These are phyloP conservation scores for Synanceia verrucosa DNA, from an alignment of 2,797 vertebrate species.

Conservation along the genomic window DNA sequence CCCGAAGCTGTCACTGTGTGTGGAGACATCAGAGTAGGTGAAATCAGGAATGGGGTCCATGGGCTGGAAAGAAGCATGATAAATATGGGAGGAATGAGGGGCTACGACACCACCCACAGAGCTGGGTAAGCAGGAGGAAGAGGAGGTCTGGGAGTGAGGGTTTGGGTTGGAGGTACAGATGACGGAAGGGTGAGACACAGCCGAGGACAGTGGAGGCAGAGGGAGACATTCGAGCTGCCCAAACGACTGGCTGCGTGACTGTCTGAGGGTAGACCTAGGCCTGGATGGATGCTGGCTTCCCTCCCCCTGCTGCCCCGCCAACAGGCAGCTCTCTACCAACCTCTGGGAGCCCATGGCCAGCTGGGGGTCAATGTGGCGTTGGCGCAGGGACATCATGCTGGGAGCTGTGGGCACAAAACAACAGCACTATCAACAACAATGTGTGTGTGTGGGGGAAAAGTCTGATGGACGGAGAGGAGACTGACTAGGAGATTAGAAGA, in stretches of 20 bases:
- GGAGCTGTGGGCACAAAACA: slow-evolving; percentile 87
- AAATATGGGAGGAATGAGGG: slow-evolving; percentile 86
- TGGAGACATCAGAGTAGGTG: slow-evolving; percentile 86
- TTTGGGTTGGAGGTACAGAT: slow-evolving; percentile 68
- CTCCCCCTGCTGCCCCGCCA: slow-evolving; percentile 79
- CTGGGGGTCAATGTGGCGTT: slow-evolving; percentile 93
- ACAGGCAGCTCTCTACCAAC: slow-evolving; percentile 94
- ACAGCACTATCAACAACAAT: slow-evolving; percentile 39
- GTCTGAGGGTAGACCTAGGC: slow-evolving; percentile 83
- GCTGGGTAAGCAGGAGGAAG: slow-evolving; percentile 73
- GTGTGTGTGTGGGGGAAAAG: not conserved
- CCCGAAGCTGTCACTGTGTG: slow-evolving; percentile 87
- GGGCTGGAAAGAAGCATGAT: slow-evolving; percentile 93
- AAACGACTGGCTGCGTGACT: slow-evolving; percentile 89
- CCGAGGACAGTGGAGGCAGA: slow-evolving; percentile 81
- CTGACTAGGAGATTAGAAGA: slow-evolving; percentile 9
- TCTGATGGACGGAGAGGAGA: slow-evolving; percentile 4
- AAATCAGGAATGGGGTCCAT: slow-evolving; percentile 92
- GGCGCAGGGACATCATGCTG: slow-evolving; percentile 92
- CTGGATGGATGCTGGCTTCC: slow-evolving; percentile 77
- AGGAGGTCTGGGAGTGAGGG: slow-evolving; percentile 66
- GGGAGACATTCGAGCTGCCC: slow-evolving; percentile 84
- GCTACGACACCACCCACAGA: slow-evolving; percentile 65
- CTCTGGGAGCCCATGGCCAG: slow-evolving; percentile 94
- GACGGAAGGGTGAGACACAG: slow-evolving; percentile 80